Evolutionary conservation across 2,888 invertebrate genomes (phyloP).

Genomic region (Agonopterix alstromeriana): DNA sequence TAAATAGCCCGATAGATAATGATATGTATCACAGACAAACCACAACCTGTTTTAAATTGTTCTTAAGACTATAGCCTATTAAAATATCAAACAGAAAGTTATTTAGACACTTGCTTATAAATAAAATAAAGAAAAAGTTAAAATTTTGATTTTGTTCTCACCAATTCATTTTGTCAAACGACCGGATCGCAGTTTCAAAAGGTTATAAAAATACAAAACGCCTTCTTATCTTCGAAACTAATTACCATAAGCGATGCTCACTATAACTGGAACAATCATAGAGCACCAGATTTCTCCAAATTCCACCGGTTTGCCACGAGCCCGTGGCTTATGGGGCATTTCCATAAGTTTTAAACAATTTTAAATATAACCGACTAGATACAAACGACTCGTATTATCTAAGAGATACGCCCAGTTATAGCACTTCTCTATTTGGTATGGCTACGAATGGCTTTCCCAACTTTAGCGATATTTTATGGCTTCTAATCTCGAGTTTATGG

Average conservation of each 20-base stretch:
- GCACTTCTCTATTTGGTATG: conserved; percentile 13
- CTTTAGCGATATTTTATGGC: conserved; percentile 29
- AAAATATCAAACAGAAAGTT: too few relatives aligned
- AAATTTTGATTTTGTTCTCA: too few relatives aligned
- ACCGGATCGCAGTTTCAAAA: neutral
- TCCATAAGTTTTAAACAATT: conserved; percentile 18
- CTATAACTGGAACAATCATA: conserved; percentile 6
- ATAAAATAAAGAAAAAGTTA: too few relatives aligned
- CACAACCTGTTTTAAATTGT: too few relatives aligned
- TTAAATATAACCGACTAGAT: conserved; percentile 14
- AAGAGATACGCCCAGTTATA: conserved; percentile 13
- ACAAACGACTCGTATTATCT: conserved; percentile 12
- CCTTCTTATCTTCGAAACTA: conserved; percentile 2
- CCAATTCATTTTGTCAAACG: too few relatives aligned
- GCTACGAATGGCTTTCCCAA: conserved; percentile 20
- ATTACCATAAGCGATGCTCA: conserved; percentile 10
- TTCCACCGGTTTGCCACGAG: conserved; percentile 33
- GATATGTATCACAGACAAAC: too few relatives aligned
- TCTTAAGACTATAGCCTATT: too few relatives aligned
- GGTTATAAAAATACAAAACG: conserved; percentile 10
- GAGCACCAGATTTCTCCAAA: conserved; percentile 31
- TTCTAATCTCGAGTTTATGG: conserved; percentile 27
- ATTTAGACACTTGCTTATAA: too few relatives aligned
- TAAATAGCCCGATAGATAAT: too few relatives aligned
- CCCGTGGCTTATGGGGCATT: conserved; percentile 34